phyloP scores from a whole-genome alignment of 2,797 vertebrate genomes.

The Eptatretus atami region DNA sequence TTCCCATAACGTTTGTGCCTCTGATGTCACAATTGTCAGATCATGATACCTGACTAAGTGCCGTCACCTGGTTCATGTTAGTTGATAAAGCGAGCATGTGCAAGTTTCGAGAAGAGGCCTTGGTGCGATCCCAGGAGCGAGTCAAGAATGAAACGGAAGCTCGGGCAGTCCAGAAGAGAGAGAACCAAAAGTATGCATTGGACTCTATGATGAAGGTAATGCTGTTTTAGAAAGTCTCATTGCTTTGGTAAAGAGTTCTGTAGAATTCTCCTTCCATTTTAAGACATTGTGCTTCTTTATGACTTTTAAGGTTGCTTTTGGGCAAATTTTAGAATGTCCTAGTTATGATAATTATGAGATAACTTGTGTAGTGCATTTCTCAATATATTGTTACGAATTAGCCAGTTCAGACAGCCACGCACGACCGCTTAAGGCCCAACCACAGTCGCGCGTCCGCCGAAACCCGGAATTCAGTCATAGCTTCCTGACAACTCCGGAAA shows the following conservation, averaged over 20 bases:
- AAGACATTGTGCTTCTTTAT: neutral
- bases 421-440: too few species aligned
- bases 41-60: too few species aligned
- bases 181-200: neutral
- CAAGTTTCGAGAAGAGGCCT: neutral
- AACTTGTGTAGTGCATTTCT: too few species aligned
- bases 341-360: too few species aligned
- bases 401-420: too few species aligned
- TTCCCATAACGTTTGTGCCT: too few species aligned
- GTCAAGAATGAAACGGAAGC: neutral
- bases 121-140: neutral
- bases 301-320: neutral
- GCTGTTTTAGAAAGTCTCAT: neutral
- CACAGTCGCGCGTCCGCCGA: too few species aligned
- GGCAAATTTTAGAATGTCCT: too few species aligned
- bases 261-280: neutral
- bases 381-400: too few species aligned
- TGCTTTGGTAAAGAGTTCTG: neutral
- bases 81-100: neutral
- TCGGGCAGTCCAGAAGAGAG: constrained; percentile 1
- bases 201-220: neutral
- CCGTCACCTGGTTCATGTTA: neutral
- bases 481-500: too few species aligned
- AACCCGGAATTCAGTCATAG: too few species aligned
- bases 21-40: too few species aligned